Evolutionary conservation across 2,113 vertebrate species (phyloP), one percentile per base, ranked within the genome.

Genomic region (Apteryx owenii): DNA sequence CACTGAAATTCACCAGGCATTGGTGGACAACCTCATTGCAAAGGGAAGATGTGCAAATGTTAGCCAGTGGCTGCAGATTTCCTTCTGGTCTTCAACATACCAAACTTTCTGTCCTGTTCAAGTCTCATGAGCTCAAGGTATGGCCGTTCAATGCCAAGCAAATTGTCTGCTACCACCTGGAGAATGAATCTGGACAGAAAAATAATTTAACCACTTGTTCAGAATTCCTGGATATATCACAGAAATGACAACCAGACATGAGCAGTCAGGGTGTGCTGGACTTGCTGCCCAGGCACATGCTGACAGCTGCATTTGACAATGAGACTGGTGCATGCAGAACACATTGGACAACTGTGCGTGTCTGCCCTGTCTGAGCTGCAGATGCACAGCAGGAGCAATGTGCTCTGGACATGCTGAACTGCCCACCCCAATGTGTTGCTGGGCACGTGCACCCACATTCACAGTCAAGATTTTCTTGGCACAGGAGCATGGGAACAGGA

Each of bases 361-460:
- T 28, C 29, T 8, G 48, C 9, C 36, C 7, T 60, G 7, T 26
- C 54, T 62, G 16, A 81, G 16, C 9, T 36, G 46, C 50, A 78
- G 60, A 20, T 31, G 5, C 33, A 70, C 40, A 53, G 31, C 50
- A 54, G 18, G 29, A 66, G 4, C 40, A 53, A 5, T 46, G 9
- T 73, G 6, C 42, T 28, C 31, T 83, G 48, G n/a, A 17, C 44
- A 36, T 23, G 26, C 3, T 10, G n/a, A 80, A 76, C 2, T 8
- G 53, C 9, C 53, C 4, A 5, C 20, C 0, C 0, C 4, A 6
- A 1, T 2, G 0, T 42, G 9, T 72, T 60, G 33, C n/a, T 46
- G 18, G 18, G 10, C 16, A 62, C 0, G 0, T 9, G 16, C 25
- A 78, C 4, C 7, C 61, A 58, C 17, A 4, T 18, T 50, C 6